A percentile compares a stretch with the other conserved stretches of the same genome.
Conservation (phyloP, 2,113 vertebrate species). For the Saguinus imperator region DNA sequence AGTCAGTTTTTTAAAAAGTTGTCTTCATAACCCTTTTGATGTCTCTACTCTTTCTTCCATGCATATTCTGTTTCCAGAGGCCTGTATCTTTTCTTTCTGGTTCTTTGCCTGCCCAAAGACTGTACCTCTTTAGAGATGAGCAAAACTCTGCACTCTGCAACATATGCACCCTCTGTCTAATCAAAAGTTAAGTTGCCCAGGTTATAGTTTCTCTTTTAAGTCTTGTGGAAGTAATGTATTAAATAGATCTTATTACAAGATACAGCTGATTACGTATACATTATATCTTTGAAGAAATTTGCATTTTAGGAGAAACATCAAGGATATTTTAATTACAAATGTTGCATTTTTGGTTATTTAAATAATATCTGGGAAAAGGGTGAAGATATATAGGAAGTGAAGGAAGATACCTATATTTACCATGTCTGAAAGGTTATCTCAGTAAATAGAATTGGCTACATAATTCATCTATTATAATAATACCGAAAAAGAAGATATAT, state of each 20-base stretch:
- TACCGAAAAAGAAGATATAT: background rate
- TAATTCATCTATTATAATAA: background rate
- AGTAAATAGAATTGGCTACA: background rate
- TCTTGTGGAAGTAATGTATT: background rate
- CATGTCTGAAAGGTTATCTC: background rate
- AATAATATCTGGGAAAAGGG: background rate
- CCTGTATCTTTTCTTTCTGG: background rate
- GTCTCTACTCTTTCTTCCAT: background rate
- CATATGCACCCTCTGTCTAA: background rate
- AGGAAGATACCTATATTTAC: fast-evolving
- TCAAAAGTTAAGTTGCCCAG: background rate
- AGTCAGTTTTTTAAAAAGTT: background rate
- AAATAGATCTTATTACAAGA: background rate
- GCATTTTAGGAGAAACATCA: background rate
- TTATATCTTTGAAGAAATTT: background rate
- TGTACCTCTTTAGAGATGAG: background rate
- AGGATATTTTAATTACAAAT: background rate
- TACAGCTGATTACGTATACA: background rate
- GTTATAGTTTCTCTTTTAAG: background rate
- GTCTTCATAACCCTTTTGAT: background rate
- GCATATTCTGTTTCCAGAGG: background rate
- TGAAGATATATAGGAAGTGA: background rate
- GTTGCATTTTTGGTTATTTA: background rate
- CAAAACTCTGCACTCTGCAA: background rate
- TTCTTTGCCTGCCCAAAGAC: background rate